A percentile compares a stretch with the other conserved stretches of the same genome.
Evolutionary conservation across 2,888 invertebrate genomes (phyloP).

Genomic region (Megamerina dolium): DNA sequence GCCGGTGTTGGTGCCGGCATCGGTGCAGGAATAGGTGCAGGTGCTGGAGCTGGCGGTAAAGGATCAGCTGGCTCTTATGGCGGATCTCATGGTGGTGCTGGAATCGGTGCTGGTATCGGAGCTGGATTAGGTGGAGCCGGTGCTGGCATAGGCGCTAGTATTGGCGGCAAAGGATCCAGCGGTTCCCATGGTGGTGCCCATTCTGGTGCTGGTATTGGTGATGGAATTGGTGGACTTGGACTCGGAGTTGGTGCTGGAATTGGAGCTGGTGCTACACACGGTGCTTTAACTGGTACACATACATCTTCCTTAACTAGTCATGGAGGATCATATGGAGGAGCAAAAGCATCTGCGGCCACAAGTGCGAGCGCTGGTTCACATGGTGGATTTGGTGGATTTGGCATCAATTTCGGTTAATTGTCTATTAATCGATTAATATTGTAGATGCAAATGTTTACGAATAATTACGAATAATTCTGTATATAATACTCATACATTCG

Average conservation of each 20-base stretch:
- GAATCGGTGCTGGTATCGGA: background rate
- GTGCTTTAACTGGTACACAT: background rate
- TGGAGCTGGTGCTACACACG: background rate
- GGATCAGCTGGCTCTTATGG: background rate
- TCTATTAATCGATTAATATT: background rate
- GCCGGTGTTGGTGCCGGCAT: background rate
- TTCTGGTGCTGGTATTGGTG: background rate
- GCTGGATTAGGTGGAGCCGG: background rate
- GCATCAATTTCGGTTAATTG: background rate
- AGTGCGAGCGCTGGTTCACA: constrained; percentile 1
- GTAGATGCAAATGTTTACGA: no score
- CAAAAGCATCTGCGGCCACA: no score
- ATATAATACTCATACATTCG: no score
- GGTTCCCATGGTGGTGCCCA: background rate
- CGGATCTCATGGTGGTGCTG: background rate
- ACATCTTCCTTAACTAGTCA: background rate
- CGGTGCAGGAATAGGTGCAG: constrained; percentile 1
- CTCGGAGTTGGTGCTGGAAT: background rate
- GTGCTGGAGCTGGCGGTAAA: background rate
- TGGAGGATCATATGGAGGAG: background rate
- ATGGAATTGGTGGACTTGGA: background rate
- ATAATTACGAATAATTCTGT: no score
- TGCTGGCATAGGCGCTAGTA: background rate
- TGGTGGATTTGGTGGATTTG: constrained; percentile 1
- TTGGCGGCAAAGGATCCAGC: no score